Evolutionary conservation across 2,797 vertebrate genomes (phyloP), one percentile per base, ranked within the genome.

Genomic region (Poeciliopsis paucimaculata): DNA sequence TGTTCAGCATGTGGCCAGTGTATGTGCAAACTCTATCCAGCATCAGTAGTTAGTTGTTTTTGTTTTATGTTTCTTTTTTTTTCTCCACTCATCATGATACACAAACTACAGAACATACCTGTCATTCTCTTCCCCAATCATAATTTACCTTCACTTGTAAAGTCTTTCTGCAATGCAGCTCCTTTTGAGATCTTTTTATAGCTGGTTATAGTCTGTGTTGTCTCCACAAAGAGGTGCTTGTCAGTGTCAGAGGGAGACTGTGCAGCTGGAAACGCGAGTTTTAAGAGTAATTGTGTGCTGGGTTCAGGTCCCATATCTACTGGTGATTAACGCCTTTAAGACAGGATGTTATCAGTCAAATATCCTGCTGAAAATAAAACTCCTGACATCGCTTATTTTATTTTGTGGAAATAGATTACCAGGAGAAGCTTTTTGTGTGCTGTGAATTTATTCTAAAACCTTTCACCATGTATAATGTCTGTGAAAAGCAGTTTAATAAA

Each of bases 151-250:
- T 87, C 79, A 53, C 77, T 88, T 66, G 46, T 83, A 82, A 82
- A 91, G 84, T 79, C 83, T 87, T 90, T 88, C 82, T 88, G 85
- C 79, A 72, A 78, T 46, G 4, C 78, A 74, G 77, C 34, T 78
- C 85, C 79, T 46, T 81, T 73, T 45, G 77, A 82, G 4, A 10
- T 57, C 64, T 82, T 84, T 90, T 88, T 82, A 89, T 76, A 82
- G 81, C 77, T 51, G 5, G 11, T 75, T 13, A 31, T 34, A 73
- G 81, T 82, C 88, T 72, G 41, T 85, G 90, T 90, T 85, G 76
- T 75, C 80, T 80, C 57, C 84, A 94, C 88, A 92, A 92, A 92
- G 88, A 84, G 47, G 79, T 84, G 89, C 83, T 90, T 94, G 91
- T 94, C 88, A 82, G 83, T 12, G 80, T 74, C 82, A 75, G 88